Conservation (phyloP, 2,797 vertebrate species). For the Acanthurus leucopareius region DNA sequence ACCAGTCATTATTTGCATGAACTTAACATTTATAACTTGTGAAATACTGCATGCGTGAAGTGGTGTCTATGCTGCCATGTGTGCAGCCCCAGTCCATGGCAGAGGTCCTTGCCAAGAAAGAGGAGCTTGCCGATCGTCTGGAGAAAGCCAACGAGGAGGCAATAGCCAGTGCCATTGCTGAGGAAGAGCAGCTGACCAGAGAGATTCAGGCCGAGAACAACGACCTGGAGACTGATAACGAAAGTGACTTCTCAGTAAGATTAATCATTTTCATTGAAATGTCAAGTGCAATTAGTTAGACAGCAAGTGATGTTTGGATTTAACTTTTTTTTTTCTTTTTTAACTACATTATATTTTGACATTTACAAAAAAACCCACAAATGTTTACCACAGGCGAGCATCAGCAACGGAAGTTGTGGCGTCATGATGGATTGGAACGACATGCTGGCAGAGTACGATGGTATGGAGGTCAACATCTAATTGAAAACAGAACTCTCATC, state of each 20-base stretch:
- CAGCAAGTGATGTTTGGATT: not conserved
- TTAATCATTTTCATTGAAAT: constrained; percentile 2
- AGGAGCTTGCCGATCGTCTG: constrained; percentile 96
- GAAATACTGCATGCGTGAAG: constrained; percentile 49
- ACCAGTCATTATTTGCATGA: constrained; percentile 34
- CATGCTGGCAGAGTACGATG: constrained; percentile 97
- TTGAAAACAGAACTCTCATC: not conserved
- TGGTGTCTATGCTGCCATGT: constrained; percentile 62
- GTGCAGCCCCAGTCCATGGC: constrained; percentile 94
- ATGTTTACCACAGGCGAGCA: constrained; percentile 84
- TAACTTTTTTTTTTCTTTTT: not conserved
- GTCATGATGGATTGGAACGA: constrained; percentile 96
- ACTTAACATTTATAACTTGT: constrained; percentile 18
- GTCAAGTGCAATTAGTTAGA: not conserved
- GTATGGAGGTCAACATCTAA: constrained; percentile 78
- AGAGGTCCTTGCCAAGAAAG: constrained; percentile 98
- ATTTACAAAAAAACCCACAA: no score
- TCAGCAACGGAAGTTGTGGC: constrained; percentile 90
- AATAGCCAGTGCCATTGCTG: constrained; percentile 98
- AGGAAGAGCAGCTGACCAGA: constrained; percentile 96
- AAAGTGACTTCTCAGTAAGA: constrained; percentile 95
- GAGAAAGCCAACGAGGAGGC: constrained; percentile 99
- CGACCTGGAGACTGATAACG: constrained; percentile 94
- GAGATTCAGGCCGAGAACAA: constrained; percentile 98
- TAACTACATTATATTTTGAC: no score